Conservation (phyloP, 2,797 vertebrate genomes). For the Gymnoscopelus braueri region DNA sequence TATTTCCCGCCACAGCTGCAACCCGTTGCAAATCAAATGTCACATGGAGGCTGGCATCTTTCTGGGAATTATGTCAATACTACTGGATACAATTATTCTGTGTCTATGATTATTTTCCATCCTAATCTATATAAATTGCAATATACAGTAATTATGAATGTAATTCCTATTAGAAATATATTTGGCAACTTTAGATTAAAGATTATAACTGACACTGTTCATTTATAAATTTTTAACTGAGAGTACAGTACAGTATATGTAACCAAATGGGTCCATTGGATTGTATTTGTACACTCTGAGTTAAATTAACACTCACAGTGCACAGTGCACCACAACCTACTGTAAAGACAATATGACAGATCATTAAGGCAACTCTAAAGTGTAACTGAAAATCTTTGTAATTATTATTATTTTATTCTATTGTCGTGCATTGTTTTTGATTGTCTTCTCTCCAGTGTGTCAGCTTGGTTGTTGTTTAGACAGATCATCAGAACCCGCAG, state of each 20-base stretch:
- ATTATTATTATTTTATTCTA: not conserved
- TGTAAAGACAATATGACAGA: too few species aligned
- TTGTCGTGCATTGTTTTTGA: not conserved
- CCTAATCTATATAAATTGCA: slow-evolving; percentile 37
- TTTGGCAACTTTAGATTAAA: too few species aligned
- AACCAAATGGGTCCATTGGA: too few species aligned
- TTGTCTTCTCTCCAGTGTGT: slow-evolving; percentile 8
- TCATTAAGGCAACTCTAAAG: too few species aligned
- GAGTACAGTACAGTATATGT: too few species aligned
- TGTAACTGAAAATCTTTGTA: too few species aligned
- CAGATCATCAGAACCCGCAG: slow-evolving; percentile 48
- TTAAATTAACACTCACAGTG: too few species aligned
- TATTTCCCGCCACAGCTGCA: slow-evolving; percentile 49
- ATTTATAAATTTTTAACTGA: too few species aligned
- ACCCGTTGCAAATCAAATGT: slow-evolving; percentile 49
- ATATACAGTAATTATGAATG: not conserved
- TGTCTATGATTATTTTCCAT: slow-evolving; percentile 53
- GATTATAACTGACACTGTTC: too few species aligned
- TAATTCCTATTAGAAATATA: too few species aligned
- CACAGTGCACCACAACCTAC: too few species aligned
- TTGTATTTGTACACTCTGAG: too few species aligned
- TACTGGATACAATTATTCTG: slow-evolving; percentile 48
- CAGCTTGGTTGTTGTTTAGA: slow-evolving; percentile 26
- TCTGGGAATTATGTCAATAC: slow-evolving; percentile 53
- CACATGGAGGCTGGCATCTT: slow-evolving; percentile 40